Evolutionary conservation across 2,888 invertebrate genomes (phyloP).

Genomic region (Gari tellinella): DNA sequence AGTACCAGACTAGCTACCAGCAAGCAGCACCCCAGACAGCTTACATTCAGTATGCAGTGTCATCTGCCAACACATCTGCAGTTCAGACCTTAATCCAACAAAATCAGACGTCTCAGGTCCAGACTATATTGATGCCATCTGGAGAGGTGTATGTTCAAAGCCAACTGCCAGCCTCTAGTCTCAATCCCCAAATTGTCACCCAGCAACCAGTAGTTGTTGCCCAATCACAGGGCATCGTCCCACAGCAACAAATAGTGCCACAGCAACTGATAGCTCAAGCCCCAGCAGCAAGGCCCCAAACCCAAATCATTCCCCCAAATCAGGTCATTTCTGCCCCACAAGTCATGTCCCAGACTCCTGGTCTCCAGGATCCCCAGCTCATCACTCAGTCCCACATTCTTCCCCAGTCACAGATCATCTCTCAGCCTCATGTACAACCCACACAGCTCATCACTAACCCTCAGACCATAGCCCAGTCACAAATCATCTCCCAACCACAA

Average conservation of each 20-base stretch:
- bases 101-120: slow-evolving; percentile 44
- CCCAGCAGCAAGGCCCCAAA: slow-evolving; percentile 38
- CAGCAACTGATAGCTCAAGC: slow-evolving; percentile 43
- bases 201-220: slow-evolving; percentile 39
- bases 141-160: slow-evolving; percentile 46
- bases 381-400: slow-evolving; percentile 26
- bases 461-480: neutral
- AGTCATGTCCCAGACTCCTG: neutral
- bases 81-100: slow-evolving; percentile 41
- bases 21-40: slow-evolving; percentile 50
- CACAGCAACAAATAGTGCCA: slow-evolving; percentile 42
- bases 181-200: slow-evolving; percentile 39
- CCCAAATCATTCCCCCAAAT: slow-evolving; percentile 40
- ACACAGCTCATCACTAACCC: slow-evolving; percentile 1
- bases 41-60: slow-evolving; percentile 52
- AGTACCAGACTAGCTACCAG: slow-evolving; percentile 48
- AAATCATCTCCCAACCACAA: slow-evolving; percentile 1
- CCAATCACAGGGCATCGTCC: slow-evolving; percentile 47
- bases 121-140: slow-evolving; percentile 56
- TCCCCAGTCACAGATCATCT: slow-evolving; percentile 45
- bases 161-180: slow-evolving; percentile 43
- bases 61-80: slow-evolving; percentile 24
- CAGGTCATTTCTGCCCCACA: slow-evolving; percentile 6
- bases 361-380: slow-evolving; percentile 11
- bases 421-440: slow-evolving; percentile 24